Evolutionary conservation across 2,797 vertebrate genomes (phyloP), one percentile per base, ranked within the genome.

Genomic region (Salmo trutta): DNA sequence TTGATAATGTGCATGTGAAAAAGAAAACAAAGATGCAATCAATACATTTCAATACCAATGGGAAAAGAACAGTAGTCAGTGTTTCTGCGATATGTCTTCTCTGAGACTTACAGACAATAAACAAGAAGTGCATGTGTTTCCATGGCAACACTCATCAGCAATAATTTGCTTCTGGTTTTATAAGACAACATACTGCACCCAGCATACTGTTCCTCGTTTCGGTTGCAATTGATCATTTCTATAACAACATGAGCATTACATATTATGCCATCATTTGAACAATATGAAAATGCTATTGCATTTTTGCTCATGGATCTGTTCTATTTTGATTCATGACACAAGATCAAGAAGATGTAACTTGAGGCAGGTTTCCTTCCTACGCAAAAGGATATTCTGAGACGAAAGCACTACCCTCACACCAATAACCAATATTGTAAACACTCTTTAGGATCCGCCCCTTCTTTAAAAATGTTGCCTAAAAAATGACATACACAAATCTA

Each of bases 91-190:
- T 27, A 71, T 71, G 59, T 41, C 21, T 71, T 71, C 36, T 10
- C 19, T 14, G 19, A 52, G 33, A 15, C 19, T 73, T 59, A 59
- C 3, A 54, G 52, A 59, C 51, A 2, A 3, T 17, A 71, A 71
- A 52, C 7, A 56, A 59, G 19, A 73, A 36, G n/a, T 17, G 67
- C 19, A 33, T 14, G 17, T 3, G 73, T 74, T 65, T 62, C 73
- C 31, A 74, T 65, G 73, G 54, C 56, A 74, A 74, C 73, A 41
- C 7, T 74, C 73, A 72, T 72, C 51, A 72, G 71, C 33, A 24
- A 36, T 74, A 59, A 15, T 72, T 72, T 41, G 17, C 19, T 6
- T 6, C 71, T 10, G 4, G 7, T 41, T 74, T 62, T n/a, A 33
- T 33, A 74, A 15, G 29, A 73, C 16, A 19, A 73, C 6, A 29